Evolutionary conservation across 2,797 vertebrate genomes (phyloP).

Genomic region (Moxostoma hubbsi): DNA sequence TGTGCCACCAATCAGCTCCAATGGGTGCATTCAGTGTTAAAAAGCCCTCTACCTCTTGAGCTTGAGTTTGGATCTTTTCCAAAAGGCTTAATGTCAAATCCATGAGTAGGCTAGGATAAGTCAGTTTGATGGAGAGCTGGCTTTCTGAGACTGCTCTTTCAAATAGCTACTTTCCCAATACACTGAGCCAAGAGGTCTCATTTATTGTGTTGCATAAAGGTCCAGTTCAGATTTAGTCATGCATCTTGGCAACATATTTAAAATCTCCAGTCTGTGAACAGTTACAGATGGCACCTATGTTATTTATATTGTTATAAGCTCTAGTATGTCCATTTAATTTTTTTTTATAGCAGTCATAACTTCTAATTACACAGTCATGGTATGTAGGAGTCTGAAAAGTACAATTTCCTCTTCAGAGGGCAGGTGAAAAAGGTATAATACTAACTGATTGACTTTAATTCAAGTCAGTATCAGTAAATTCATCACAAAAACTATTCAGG

Average conservation of each 20-base stretch:
- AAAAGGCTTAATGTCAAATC: constrained; percentile 61
- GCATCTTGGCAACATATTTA: background rate
- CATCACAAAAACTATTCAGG: constrained; percentile 1
- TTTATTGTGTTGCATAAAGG: constrained; percentile 10
- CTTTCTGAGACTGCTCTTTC: constrained; percentile 50
- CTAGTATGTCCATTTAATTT: background rate
- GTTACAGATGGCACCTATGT: background rate
- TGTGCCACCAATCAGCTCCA: constrained; percentile 43
- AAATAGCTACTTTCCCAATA: constrained; percentile 32
- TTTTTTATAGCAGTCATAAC: background rate
- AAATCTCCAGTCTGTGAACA: background rate
- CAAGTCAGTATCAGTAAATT: constrained; percentile 26
- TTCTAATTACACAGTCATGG: constrained; percentile 16
- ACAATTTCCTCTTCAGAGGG: constrained; percentile 30
- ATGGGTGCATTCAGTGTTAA: constrained; percentile 31
- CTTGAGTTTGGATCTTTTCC: constrained; percentile 42
- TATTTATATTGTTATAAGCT: constrained; percentile 11
- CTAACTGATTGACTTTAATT: constrained; percentile 36
- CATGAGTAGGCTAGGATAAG: constrained; percentile 70
- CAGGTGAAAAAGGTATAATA: background rate
- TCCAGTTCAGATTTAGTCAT: constrained; percentile 4
- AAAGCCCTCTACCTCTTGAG: constrained; percentile 46
- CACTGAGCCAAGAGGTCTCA: constrained; percentile 22
- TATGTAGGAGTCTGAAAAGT: constrained; percentile 5
- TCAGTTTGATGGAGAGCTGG: constrained; percentile 65